Percentiles rank a stretch among this genome's conserved stretches.
phyloP scores from a whole-genome alignment of 2,888 invertebrate species.

The Cosmia pyralina region DNA sequence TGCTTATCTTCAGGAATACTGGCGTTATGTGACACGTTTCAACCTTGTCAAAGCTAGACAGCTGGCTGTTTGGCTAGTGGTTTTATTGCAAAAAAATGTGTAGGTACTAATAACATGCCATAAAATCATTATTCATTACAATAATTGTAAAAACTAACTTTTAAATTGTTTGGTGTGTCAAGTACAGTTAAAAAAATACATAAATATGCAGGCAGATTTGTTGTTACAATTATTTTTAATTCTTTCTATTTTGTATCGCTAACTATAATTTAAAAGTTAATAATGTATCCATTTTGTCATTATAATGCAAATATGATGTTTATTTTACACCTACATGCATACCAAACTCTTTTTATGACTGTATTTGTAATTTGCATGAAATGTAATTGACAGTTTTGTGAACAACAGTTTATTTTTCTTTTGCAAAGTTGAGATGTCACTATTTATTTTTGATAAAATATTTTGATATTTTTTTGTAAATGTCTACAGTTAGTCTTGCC shows the following conservation, averaged over 20 bases:
- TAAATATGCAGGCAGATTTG: neutral
- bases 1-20: neutral
- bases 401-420: neutral
- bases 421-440: neutral
- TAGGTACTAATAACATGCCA: neutral
- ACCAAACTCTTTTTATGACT: neutral
- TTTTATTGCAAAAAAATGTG: constrained; percentile 4
- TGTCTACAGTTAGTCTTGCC: neutral
- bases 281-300: neutral
- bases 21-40: neutral
- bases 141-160: neutral
- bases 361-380: constrained; percentile 5
- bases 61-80: no score
- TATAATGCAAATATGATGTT: neutral
- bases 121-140: neutral
- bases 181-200: constrained; percentile 1
- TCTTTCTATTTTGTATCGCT: neutral
- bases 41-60: constrained; percentile 14
- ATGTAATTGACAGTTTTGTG: neutral
- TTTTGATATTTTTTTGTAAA: neutral
- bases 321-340: neutral
- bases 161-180: neutral
- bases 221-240: no score
- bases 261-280: neutral
- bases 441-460: neutral